A percentile compares a stretch with the other conserved stretches of the same genome.
Conservation (phyloP, 2,888 invertebrate species). For the Diplazon laetatorius region DNA sequence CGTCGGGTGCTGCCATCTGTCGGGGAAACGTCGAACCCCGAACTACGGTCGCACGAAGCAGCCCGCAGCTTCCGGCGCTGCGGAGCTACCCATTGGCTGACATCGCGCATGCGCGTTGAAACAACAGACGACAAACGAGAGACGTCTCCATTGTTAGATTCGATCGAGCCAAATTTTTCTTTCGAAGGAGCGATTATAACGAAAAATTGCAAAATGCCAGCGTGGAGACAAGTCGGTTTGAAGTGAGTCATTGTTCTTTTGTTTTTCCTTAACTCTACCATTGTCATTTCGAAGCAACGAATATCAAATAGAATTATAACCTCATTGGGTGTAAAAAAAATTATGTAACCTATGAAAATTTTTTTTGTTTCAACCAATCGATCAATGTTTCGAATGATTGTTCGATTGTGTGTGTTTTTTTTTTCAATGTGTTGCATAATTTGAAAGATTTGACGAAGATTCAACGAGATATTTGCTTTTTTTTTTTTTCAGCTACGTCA, state of each 20-base stretch:
- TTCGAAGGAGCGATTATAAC: constrained; percentile 29
- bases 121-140: constrained; percentile 18
- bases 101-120: constrained; percentile 13
- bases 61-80: not conserved
- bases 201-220: constrained; percentile 86
- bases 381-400: constrained; percentile 16
- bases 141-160: constrained; percentile 46
- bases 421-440: too few relatives aligned
- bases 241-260: constrained; percentile 92
- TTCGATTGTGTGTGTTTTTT: too few relatives aligned
- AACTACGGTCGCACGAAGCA: not conserved
- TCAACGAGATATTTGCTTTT: too few relatives aligned
- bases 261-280: constrained; percentile 3
- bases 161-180: constrained; percentile 21
- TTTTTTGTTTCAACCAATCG: constrained; percentile 6
- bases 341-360: constrained; percentile 63
- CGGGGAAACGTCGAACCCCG: not conserved
- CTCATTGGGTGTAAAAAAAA: constrained; percentile 36
- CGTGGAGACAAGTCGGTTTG: constrained; percentile 93
- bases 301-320: constrained; percentile 39
- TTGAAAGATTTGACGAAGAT: too few relatives aligned
- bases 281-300: not conserved
- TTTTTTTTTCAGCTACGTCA: constrained; percentile 91
- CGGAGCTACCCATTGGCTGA: too few relatives aligned
- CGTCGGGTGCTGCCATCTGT: constrained; percentile 39